Evolutionary conservation across 2,888 invertebrate species (phyloP), one percentile per base, ranked within the genome.

Genomic region (Onthophagus sagittarius): DNA sequence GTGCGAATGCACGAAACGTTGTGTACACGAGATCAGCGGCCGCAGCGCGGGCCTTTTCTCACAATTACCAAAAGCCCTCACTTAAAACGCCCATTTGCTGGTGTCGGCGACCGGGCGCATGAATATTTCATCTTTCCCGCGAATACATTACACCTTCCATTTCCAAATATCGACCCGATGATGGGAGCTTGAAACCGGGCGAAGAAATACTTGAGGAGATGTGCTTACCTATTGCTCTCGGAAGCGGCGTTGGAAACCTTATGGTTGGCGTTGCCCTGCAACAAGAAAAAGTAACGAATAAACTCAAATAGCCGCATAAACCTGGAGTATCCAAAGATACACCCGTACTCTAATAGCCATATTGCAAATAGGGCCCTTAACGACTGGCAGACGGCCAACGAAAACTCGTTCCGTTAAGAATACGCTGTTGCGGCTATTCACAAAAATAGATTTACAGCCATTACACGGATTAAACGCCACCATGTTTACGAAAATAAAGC

Each of bases 161-260:
- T 67, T 62, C 63, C 69, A 69, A 69, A 72, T 72, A 67, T 67
- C 39, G 39, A 53, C 39, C 39, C 39, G 39, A 9, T 53, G 39
- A 53, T 11, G 39, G 39, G 23, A 7, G 9, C 39, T 11, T 11
- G 39, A 53, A 53, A 53, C 39, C 2, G 23, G 23, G 39, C 39
- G 39, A 53, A 53, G 39, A 53, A 53, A 11, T 53, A 11, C 39
- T 2, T 7, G 5, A 53, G 33, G 9, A 70, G n/a, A 9, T 3
- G 31, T 9, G 75, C 79, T 78, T 77, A 79, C 79, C 78, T 79
- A 62, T 77, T 73, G 71, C 76, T 77, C 72, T 79, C 79, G 63
- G 78, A 75, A 77, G 78, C 79, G 75, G 79, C 79, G 72, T 79
- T 78, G 71, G 77, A 75, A 72, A 77, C 75, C 72, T 79, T 79